Conservation (phyloP, 2,888 invertebrate genomes). For the Tribolium freemani region DNA sequence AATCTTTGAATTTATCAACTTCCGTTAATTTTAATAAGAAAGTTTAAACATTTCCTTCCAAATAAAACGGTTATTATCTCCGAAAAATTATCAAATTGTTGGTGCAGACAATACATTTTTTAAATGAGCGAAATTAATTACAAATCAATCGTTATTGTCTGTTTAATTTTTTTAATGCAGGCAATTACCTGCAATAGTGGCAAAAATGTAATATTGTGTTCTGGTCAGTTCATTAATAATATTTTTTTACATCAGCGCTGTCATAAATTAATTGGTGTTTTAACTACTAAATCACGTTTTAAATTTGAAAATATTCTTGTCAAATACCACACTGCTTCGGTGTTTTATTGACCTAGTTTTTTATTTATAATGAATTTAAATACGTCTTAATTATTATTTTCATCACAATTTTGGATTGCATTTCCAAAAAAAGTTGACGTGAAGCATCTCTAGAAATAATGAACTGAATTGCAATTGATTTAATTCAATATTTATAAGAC, state of each 20-base stretch:
- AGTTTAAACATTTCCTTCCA: constrained; percentile 18
- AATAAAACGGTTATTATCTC: neutral
- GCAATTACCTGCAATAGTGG: neutral
- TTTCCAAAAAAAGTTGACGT: too few relatives aligned
- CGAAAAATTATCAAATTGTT: neutral
- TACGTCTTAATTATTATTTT: neutral
- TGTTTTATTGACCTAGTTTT: constrained; percentile 22
- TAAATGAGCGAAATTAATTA: neutral
- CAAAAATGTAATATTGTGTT: neutral
- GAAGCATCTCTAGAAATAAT: too few relatives aligned
- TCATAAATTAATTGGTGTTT: constrained; percentile 16
- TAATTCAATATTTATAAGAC: too few relatives aligned
- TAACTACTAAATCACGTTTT: constrained; percentile 13
- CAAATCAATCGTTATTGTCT: neutral
- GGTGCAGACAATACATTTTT: neutral
- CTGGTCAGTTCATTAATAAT: neutral
- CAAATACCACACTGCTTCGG: constrained; percentile 16
- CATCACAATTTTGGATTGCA: neutral
- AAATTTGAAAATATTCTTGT: neutral
- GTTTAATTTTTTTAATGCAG: neutral
- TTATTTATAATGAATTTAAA: neutral
- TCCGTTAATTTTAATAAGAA: constrained; percentile 26
- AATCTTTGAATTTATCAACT: constrained; percentile 14
- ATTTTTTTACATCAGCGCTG: constrained; percentile 2
- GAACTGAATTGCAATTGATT: too few relatives aligned